These are phyloP conservation scores for Archips xylosteana DNA, from an alignment of 2,888 invertebrate genomes.

Conservation along the genomic window DNA sequence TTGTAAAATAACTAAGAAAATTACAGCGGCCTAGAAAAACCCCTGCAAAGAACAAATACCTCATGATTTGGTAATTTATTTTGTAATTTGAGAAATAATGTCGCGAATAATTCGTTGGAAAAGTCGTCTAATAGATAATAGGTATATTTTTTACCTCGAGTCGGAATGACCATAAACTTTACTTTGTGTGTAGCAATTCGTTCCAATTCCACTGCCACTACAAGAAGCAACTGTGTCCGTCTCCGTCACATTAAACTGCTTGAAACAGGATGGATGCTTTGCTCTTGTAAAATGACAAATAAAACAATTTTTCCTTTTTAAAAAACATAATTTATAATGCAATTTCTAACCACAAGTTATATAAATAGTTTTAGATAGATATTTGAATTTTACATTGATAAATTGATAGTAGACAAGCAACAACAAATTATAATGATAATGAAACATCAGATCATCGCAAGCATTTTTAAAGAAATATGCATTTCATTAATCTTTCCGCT, in stretches of 20 bases:
- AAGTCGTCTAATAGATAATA: too few relatives aligned
- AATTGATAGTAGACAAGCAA: not conserved
- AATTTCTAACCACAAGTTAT: constrained; percentile 16
- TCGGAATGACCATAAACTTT: too few relatives aligned
- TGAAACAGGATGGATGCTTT: not conserved
- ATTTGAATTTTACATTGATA: constrained; percentile 24
- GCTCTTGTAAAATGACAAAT: not conserved
- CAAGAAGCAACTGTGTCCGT: not conserved
- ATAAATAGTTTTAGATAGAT: constrained; percentile 26
- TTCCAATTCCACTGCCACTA: not conserved
- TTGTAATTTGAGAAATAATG: not conserved
- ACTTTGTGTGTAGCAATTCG: not conserved
- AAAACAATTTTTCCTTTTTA: constrained; percentile 11
- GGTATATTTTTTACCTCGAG: too few relatives aligned
- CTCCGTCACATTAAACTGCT: not conserved
- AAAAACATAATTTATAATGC: not conserved
- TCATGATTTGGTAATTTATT: constrained; percentile 17
- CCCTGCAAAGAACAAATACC: constrained; percentile 32
- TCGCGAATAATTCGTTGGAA: not conserved
- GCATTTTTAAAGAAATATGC: not conserved
- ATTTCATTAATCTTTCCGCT: not conserved
- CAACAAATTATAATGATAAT: not conserved
- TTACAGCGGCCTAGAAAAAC: constrained; percentile 29
- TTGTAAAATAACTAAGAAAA: not conserved
- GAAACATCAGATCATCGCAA: not conserved